Evolutionary conservation across 92 coral and sea anemone species (phyloP), one percentile per base, ranked within the genome.

Genomic region (Ricordea florida): DNA sequence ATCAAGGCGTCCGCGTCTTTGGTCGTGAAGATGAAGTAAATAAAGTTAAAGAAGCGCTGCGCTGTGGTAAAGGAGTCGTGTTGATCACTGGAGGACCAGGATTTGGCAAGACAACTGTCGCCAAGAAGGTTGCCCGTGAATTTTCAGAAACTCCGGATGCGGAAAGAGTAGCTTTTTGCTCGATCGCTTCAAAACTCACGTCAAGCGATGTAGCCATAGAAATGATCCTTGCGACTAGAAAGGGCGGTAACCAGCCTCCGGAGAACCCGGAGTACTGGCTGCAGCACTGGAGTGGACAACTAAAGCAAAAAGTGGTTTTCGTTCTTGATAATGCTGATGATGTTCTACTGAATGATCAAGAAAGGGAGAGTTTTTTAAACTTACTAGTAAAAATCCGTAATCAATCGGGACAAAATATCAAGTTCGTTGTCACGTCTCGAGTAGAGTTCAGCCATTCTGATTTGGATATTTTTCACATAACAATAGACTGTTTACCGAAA

Each of bases 21-120:
- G 80, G 80, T 11, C 69, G 80, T 22, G 25, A 57, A n/a, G 2
- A 59, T 14, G 70, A 73, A 0, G n/a, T 59, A 10, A 6, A 43
- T 2, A 0, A 44, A 1, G 21, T 73, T 10, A 18, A 10, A 1
- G 18, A 59, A 20, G 8, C 2, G 14, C 17, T 73, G 23, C 21
- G 25, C 2, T 4, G 6, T 1, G 31, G 38, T 4, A 6, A 30
- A 6, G 9, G 41, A 27, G 60, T 35, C 0, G 80, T 64, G 60
- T 4, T 64, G 47, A 59, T 59, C 20, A 59, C 66, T 10, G 66
- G 66, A 2, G 66, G 66, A 18, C 66, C 66, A 44, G 80, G 80
- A 13, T 73, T 42, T 59, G 80, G 80, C 3, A 66, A 66, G 30
- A 48, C 74, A 5, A 44, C 50, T 28, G 24, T 37, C 20, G 53